A percentile compares a stretch with the other conserved stretches of the same genome.
Evolutionary conservation across 2,113 vertebrate species (phyloP).

Genomic region (Psephotus haematonotus): DNA sequence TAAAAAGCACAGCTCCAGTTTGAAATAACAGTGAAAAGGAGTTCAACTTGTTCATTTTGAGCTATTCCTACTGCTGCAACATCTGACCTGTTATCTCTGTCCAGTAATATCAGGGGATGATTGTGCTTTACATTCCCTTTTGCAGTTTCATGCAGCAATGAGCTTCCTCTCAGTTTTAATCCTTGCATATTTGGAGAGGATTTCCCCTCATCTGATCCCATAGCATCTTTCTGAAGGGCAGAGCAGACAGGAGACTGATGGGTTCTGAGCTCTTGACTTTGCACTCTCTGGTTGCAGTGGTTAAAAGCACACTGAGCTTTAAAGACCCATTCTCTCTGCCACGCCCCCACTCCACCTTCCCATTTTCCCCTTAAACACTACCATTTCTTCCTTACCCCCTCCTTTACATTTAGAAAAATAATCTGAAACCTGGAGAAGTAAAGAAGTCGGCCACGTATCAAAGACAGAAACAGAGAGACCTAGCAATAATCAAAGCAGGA

Average conservation of each 20-base stretch:
- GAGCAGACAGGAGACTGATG: background rate
- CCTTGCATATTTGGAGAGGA: rapidly evolving
- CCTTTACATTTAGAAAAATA: background rate
- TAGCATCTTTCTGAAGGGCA: background rate
- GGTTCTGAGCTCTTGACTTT: background rate
- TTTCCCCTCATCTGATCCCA: background rate
- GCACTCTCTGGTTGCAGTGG: background rate
- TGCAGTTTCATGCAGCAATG: background rate
- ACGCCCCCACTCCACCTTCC: background rate
- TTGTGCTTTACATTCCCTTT: background rate
- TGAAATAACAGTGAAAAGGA: background rate
- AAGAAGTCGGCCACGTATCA: background rate
- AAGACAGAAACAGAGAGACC: background rate
- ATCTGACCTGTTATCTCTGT: background rate
- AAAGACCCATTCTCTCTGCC: background rate
- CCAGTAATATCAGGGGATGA: background rate
- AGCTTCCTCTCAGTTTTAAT: background rate
- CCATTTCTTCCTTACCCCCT: background rate
- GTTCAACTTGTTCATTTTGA: background rate
- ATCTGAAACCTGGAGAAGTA: background rate
- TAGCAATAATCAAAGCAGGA: background rate
- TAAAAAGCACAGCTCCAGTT: background rate
- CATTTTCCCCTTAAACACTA: background rate
- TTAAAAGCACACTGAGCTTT: background rate
- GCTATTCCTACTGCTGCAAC: background rate